Conservation (phyloP, 2,113 vertebrate genomes). For the Microcebus jonahi region DNA sequence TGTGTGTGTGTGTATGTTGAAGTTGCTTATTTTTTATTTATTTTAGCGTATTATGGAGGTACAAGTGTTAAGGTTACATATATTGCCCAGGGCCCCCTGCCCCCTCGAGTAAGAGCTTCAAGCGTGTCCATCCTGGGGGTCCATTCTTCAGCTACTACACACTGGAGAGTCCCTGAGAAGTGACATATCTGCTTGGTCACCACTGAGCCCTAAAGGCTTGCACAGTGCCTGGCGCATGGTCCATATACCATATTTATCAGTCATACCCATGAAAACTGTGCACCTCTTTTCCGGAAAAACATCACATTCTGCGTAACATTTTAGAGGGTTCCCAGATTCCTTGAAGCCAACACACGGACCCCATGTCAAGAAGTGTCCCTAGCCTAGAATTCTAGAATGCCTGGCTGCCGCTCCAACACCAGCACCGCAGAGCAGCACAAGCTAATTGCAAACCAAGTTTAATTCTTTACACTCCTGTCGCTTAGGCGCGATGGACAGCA, state of each 20-base stretch:
- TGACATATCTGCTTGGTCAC: not conserved
- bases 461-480: not conserved
- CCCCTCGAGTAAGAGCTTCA: too few relatives aligned
- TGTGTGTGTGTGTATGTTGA: too few relatives aligned
- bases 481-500: conserved; percentile 25
- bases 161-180: not conserved
- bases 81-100: too few relatives aligned
- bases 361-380: not conserved
- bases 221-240: not conserved
- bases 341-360: not conserved
- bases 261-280: not conserved
- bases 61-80: too few relatives aligned
- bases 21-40: too few relatives aligned
- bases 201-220: not conserved
- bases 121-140: too few relatives aligned
- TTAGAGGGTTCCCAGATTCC: not conserved
- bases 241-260: too few relatives aligned
- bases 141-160: not conserved
- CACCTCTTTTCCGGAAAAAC: not conserved
- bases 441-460: not conserved
- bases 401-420: not conserved
- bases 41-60: too few relatives aligned
- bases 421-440: not conserved
- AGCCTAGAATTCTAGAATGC: not conserved
- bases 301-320: not conserved